phyloP scores from a whole-genome alignment of 2,888 invertebrate genomes.

The Steromphala cineraria region DNA sequence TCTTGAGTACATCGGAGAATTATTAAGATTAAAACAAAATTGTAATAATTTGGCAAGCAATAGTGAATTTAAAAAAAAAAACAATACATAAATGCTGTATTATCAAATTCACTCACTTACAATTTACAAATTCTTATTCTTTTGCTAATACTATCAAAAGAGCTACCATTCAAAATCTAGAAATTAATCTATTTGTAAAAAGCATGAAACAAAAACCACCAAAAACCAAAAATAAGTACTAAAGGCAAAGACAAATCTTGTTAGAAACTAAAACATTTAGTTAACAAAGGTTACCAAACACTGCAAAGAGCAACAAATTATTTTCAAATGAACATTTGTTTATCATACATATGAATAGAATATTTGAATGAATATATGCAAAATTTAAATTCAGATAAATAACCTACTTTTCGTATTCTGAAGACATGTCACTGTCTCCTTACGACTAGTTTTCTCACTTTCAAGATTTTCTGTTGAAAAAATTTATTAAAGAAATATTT shows the following conservation, averaged over 20 bases:
- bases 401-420: constrained; percentile 63
- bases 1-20: not conserved
- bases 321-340: no score
- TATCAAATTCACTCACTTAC: no score
- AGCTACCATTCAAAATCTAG: no score
- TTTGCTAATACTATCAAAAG: no score
- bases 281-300: no score
- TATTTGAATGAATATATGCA: not conserved
- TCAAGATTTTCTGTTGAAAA: constrained; percentile 56
- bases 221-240: no score
- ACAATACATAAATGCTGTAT: not conserved
- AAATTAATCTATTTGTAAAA: no score
- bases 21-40: not conserved
- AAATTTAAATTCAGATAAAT: not conserved
- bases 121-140: no score
- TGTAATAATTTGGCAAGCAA: not conserved
- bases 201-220: no score
- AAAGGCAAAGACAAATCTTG: no score
- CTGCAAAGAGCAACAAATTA: no score
- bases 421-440: constrained; percentile 54
- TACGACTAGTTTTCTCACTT: constrained; percentile 53
- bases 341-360: not conserved
- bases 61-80: not conserved
- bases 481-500: not conserved
- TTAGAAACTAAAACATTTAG: no score